These are phyloP conservation scores for Bryconaethiops microstoma DNA, from an alignment of 2,797 vertebrate species.

Conservation along the genomic window DNA sequence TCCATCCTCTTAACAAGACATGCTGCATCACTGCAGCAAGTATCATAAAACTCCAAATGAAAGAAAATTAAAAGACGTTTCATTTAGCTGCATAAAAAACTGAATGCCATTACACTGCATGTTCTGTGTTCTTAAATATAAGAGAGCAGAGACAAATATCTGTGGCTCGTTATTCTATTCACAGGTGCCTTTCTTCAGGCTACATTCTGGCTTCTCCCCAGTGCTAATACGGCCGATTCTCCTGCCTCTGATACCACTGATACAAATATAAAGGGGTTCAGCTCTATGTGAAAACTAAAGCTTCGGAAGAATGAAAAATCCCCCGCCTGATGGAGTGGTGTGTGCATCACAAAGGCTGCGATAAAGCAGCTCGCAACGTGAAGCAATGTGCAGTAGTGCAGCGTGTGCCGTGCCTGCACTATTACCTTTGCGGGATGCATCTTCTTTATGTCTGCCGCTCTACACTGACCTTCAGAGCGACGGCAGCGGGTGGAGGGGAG, in stretches of 20 bases:
- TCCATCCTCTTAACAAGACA: neutral
- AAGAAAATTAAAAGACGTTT: neutral
- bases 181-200: constrained; percentile 4
- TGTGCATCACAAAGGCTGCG: constrained; percentile 52
- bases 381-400: constrained; percentile 52
- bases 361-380: constrained; percentile 48
- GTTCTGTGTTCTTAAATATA: neutral
- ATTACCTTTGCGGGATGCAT: constrained; percentile 64
- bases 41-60: neutral
- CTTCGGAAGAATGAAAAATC: constrained; percentile 42
- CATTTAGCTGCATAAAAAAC: neutral
- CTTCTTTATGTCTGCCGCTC: constrained; percentile 64
- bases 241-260: constrained; percentile 39
- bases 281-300: constrained; percentile 42
- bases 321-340: constrained; percentile 44
- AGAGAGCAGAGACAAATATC: neutral
- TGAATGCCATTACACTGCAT: neutral
- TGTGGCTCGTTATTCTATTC: constrained; percentile 6
- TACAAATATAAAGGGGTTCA: constrained; percentile 40
- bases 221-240: constrained; percentile 45
- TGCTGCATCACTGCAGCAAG: neutral
- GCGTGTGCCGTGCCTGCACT: constrained; percentile 50
- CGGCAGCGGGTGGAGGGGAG: constrained; percentile 55
- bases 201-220: constrained; percentile 3
- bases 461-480: constrained; percentile 68